Conservation (phyloP, 2,888 invertebrate species). For the Aricia artaxerxes region DNA sequence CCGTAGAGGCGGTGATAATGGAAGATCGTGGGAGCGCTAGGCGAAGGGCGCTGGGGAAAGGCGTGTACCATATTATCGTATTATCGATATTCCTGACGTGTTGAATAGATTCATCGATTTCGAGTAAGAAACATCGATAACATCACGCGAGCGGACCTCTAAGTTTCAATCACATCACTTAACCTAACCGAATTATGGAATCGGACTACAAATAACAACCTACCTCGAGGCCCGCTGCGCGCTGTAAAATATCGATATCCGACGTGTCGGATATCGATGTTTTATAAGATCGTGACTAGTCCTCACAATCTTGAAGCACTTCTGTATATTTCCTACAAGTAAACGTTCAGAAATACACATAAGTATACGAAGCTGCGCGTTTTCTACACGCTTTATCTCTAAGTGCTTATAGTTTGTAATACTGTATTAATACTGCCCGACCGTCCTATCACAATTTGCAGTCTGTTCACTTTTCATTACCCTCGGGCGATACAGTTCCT, state of each 20-base stretch:
- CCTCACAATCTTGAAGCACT: slow-evolving; percentile 37
- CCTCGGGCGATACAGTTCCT: slow-evolving; percentile 40
- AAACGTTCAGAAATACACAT: slow-evolving; percentile 52
- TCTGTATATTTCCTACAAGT: slow-evolving; percentile 48
- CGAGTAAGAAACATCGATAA: slow-evolving; percentile 48
- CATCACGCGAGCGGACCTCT: slow-evolving; percentile 43
- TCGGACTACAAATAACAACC: slow-evolving; percentile 36
- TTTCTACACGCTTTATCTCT: slow-evolving; percentile 46
- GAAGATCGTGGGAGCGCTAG: slow-evolving; percentile 73
- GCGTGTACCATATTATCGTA: slow-evolving; percentile 50
- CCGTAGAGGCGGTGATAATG: slow-evolving; percentile 69
- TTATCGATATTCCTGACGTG: slow-evolving; percentile 47
- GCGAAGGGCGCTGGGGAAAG: slow-evolving; percentile 66
- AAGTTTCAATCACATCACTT: slow-evolving; percentile 37
- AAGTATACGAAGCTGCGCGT: slow-evolving; percentile 52
- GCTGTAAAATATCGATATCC: slow-evolving; percentile 41
- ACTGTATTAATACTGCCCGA: slow-evolving; percentile 60
- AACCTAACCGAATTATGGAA: slow-evolving; percentile 39
- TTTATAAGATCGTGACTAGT: slow-evolving; percentile 45
- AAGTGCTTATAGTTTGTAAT: slow-evolving; percentile 49
- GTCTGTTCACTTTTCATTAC: slow-evolving; percentile 41
- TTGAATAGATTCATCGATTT: slow-evolving; percentile 38
- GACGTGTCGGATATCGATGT: slow-evolving; percentile 46
- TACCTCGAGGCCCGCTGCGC: slow-evolving; percentile 36
- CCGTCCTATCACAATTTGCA: slow-evolving; percentile 45